Evolutionary conservation across 1,140 invertebrate genomes (phyloP), one percentile per base, ranked within the genome.

Genomic region (Anagrus nilaparvatae): DNA sequence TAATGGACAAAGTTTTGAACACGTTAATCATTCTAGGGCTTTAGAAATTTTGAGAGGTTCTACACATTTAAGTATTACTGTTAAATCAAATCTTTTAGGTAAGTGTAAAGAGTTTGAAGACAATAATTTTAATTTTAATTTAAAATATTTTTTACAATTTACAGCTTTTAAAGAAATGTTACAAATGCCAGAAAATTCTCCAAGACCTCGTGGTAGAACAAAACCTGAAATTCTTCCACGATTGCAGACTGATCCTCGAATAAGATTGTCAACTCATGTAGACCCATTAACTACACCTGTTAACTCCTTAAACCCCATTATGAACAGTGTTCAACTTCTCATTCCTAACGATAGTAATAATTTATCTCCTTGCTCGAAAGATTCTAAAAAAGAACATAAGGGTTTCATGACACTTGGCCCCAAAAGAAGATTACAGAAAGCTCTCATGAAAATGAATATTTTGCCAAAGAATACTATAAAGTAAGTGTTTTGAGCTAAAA

Each of bases 1-100:
- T 0, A 99, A 99, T 65, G 91, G 94, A 14, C 87, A 96, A 56
- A 94, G 83, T 52, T 96, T 98, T 64, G 82, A 90, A 56, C 87
- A 92, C 61, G 84, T 97, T 25, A 86, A 80, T 51, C 84, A 92
- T 58, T 78, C 82, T 14, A 79, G 82, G 58, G 94, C 95, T 4
- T 73, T 97, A 49, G 95, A 98, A 63, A 83, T 97, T 38, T 75
- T 99, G 1, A 78, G 82, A 44, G 84, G 88, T 29, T 90, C 92
- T 17, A 98, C 94, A 37, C 95, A 98, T 71, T 72, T 98, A 28
- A 91, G 87, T 60, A 88, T 99, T 50, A 92, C 87, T 28, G 90
- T 98, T 12, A 97, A 97, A 72, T 96, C 91, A 51, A 99, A 99
- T 75, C 76, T 97, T 47, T 74, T 96, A 47, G 71, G 74, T 75